phyloP scores from a whole-genome alignment of 1,140 invertebrate species.

The Arctopsyche grandis region DNA sequence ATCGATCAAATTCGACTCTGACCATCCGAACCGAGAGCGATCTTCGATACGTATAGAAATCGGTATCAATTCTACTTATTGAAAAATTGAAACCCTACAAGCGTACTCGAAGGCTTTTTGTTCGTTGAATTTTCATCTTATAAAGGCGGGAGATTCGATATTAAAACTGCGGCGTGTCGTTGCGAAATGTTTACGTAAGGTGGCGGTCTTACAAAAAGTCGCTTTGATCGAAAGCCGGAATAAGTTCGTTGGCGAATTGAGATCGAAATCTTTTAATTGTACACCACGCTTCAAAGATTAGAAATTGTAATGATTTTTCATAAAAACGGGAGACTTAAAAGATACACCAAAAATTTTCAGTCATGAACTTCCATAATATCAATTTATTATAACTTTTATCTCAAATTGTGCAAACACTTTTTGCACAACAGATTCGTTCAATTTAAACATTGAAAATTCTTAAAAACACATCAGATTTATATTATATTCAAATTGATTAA shows the following conservation, averaged over 20 bases:
- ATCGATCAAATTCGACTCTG: no score
- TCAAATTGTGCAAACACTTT: no score
- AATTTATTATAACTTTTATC: no score
- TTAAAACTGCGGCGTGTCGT: not conserved
- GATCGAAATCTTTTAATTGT: constrained; percentile 38
- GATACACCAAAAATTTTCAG: no score
- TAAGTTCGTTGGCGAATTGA: not conserved
- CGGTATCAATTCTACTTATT: not conserved
- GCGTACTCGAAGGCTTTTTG: not conserved
- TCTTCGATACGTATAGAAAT: not conserved
- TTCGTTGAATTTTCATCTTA: not conserved
- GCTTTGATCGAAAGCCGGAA: constrained; percentile 35
- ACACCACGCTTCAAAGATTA: constrained; percentile 2
- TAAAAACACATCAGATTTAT: no score
- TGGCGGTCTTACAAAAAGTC: not conserved
- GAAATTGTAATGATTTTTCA: not conserved
- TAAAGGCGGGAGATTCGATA: constrained; percentile 3
- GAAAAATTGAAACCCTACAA: not conserved
- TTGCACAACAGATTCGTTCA: no score
- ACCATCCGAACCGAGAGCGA: no score
- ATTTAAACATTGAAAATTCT: no score
- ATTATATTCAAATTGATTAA: no score
- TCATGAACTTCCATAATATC: no score
- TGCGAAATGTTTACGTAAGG: constrained; percentile 26
- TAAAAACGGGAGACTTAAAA: no score